These are phyloP conservation scores for Cromileptes altivelis DNA, from an alignment of 2,113 vertebrate genomes.

Conservation along the genomic window DNA sequence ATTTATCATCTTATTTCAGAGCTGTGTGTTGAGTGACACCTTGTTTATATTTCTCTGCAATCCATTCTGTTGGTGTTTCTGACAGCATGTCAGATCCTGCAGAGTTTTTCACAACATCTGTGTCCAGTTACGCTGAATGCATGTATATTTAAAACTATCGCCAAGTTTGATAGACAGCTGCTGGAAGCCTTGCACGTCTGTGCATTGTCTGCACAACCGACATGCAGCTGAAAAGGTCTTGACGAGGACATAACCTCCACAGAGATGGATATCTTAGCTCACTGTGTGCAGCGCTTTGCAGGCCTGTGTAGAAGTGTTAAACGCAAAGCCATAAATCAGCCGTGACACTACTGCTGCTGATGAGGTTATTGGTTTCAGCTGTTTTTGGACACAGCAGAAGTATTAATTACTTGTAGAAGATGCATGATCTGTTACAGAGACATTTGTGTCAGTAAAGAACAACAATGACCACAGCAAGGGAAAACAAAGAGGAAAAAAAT, in stretches of 20 bases:
- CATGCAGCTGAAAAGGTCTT: conserved; percentile 48
- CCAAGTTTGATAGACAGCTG: conserved; percentile 63
- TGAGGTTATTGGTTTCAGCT: conserved; percentile 78
- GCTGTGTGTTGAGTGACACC: conserved; percentile 57
- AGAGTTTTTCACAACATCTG: conserved; percentile 67
- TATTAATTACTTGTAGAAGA: conserved; percentile 53
- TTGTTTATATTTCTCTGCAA: conserved; percentile 66
- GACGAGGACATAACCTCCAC: conserved; percentile 52
- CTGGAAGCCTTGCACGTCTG: conserved; percentile 57
- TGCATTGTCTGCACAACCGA: conserved; percentile 52
- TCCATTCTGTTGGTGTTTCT: conserved; percentile 54
- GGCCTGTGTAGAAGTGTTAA: conserved; percentile 42
- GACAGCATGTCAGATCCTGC: conserved; percentile 64
- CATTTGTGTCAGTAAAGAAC: conserved; percentile 50
- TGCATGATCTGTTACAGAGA: conserved; percentile 38
- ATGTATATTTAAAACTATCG: conserved; percentile 50
- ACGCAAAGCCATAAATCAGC: conserved; percentile 67
- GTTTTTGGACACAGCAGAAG: conserved; percentile 36
- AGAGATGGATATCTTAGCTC: conserved; percentile 48
- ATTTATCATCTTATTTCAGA: conserved; percentile 38
- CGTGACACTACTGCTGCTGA: conserved; percentile 55
- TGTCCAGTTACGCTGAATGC: conserved; percentile 56
- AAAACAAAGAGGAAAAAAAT: not conserved
- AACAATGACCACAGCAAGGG: conserved; percentile 19
- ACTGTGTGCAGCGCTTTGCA: conserved; percentile 47